Evolutionary conservation across 2,113 vertebrate species (phyloP).

Genomic region (Pangasianodon hypophthalmus): DNA sequence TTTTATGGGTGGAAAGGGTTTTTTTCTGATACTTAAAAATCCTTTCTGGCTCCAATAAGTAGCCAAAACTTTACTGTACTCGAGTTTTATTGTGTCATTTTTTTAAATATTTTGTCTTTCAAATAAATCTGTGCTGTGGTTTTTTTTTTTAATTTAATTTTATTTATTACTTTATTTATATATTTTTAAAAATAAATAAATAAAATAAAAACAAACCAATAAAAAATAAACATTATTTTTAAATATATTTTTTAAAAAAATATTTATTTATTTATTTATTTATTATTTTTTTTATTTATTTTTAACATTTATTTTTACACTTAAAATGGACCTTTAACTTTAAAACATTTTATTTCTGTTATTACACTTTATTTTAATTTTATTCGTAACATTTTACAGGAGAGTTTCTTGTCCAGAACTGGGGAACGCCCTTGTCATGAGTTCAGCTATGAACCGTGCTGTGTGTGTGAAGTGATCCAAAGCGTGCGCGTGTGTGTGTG

Average conservation of each 20-base stretch:
- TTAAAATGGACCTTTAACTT: neutral
- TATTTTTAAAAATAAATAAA: neutral
- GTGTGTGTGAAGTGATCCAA: slow-evolving; percentile 9
- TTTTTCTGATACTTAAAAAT: too few species aligned
- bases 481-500: slow-evolving; percentile 9
- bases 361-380: neutral
- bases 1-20: too few species aligned
- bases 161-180: neutral
- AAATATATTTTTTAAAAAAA: neutral
- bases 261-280: too few species aligned
- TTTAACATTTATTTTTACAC: neutral
- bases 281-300: neutral
- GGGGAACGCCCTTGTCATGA: neutral
- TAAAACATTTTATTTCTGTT: neutral
- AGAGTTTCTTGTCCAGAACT: neutral
- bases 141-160: too few species aligned
- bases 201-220: too few species aligned
- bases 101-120: neutral
- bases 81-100: too few species aligned
- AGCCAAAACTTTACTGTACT: too few species aligned
- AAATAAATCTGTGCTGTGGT: neutral
- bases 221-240: too few species aligned
- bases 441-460: neutral
- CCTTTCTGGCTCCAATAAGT: too few species aligned
- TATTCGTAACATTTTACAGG: neutral